Evolutionary conservation across 2,888 invertebrate genomes (phyloP).

Genomic region (Onthophagus sagittarius): DNA sequence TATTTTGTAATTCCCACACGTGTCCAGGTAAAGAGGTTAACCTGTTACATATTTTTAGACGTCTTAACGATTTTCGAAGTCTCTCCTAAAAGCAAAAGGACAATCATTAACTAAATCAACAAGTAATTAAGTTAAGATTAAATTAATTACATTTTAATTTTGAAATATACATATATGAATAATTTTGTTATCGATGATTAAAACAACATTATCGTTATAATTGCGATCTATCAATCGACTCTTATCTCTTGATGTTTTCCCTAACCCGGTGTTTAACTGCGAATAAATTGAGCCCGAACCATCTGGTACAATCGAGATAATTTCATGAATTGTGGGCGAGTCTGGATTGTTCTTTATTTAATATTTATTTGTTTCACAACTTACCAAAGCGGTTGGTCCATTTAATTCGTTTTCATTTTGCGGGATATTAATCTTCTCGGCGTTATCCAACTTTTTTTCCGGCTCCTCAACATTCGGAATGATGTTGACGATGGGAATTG

Average conservation of each 20-base stretch:
- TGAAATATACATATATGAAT: no score
- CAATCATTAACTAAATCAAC: not conserved
- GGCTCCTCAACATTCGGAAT: slow-evolving; percentile 39
- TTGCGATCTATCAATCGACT: not conserved
- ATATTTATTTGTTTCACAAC: not conserved
- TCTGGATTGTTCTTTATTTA: not conserved
- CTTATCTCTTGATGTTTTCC: not conserved
- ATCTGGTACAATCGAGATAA: not conserved
- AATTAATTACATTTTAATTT: no score
- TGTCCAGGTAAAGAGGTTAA: slow-evolving; percentile 38
- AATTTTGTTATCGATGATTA: not conserved
- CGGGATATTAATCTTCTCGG: not conserved
- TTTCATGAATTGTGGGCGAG: not conserved
- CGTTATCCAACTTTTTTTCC: slow-evolving; percentile 15
- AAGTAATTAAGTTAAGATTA: no score
- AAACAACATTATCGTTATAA: not conserved
- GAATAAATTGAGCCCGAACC: not conserved
- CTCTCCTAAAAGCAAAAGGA: slow-evolving; percentile 9
- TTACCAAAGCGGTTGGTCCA: slow-evolving; percentile 7
- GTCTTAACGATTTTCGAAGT: slow-evolving; percentile 13
- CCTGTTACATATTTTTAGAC: slow-evolving; percentile 29
- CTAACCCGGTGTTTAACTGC: not conserved
- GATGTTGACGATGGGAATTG: slow-evolving; percentile 45
- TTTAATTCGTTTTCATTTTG: not conserved
- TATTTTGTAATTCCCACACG: slow-evolving; percentile 55